Conservation (phyloP, 1,140 invertebrate species). For the Batillaria attramentaria region DNA sequence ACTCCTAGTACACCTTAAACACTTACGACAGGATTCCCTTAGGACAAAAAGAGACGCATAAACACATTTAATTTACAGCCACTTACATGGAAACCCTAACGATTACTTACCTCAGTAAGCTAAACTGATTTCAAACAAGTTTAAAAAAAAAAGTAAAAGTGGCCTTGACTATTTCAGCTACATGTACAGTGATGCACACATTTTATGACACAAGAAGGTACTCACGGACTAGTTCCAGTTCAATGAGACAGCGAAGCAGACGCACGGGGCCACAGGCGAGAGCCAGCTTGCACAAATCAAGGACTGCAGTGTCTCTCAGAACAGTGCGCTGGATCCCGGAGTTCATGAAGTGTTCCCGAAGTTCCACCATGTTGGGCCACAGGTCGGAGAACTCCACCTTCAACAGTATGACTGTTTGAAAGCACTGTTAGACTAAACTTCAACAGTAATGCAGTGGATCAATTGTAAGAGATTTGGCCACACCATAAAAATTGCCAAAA, state of each 20-base stretch:
- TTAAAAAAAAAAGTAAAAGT: no score
- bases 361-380: constrained; percentile 47
- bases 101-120: no score
- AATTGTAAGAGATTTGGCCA: no score
- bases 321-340: constrained; percentile 47
- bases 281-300: constrained; percentile 50
- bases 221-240: constrained; percentile 53
- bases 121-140: neutral
- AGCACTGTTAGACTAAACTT: no score
- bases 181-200: neutral
- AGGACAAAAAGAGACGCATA: no score
- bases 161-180: neutral
- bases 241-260: constrained; percentile 47
- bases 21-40: no score
- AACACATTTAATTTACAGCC: no score
- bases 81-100: no score
- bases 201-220: constrained; percentile 18
- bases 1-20: no score
- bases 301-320: constrained; percentile 43
- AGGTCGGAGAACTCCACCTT: constrained; percentile 49
- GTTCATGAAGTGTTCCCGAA: constrained; percentile 45
- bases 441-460: no score
- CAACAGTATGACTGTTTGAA: no score
- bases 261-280: constrained; percentile 50
- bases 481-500: no score